These are phyloP conservation scores for Elgaria multicarinata DNA, from an alignment of 2,113 vertebrate genomes.

Conservation along the genomic window DNA sequence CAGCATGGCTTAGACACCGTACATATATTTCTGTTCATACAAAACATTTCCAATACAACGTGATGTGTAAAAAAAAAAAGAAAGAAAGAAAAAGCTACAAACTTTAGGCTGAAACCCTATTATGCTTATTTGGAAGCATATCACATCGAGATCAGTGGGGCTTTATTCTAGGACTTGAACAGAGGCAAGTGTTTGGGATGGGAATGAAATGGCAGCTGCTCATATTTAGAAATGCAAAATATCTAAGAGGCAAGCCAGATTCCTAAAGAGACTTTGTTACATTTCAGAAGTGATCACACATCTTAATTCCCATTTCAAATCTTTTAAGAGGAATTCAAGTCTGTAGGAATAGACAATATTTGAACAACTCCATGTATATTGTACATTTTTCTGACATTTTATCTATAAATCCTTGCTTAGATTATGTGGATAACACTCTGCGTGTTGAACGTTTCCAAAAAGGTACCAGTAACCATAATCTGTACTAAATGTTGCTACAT, in stretches of 20 bases:
- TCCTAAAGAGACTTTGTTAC: not conserved
- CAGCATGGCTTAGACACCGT: slow-evolving; percentile 38
- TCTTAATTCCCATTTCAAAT: slow-evolving; percentile 37
- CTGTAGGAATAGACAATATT: not conserved
- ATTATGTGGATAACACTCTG: not conserved
- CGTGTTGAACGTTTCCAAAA: not conserved
- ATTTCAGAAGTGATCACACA: not conserved
- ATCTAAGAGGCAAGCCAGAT: slow-evolving; percentile 38
- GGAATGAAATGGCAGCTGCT: slow-evolving; percentile 48
- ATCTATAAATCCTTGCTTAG: not conserved
- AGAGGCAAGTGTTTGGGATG: slow-evolving; percentile 49
- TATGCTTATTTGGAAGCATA: slow-evolving; percentile 1
- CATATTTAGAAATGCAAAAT: slow-evolving; percentile 52
- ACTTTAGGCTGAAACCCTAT: not conserved
- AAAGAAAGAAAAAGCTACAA: slow-evolving; percentile 30
- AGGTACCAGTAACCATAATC: not conserved
- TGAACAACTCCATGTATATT: not conserved
- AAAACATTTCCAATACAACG: not conserved
- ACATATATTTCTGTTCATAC: slow-evolving; percentile 17
- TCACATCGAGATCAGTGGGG: not conserved
- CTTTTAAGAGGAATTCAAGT: not conserved
- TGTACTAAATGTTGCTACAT: not conserved
- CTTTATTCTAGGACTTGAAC: slow-evolving; percentile 20
- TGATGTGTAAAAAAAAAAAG: slow-evolving; percentile 14
- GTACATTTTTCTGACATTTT: not conserved